Evolutionary conservation across 2,113 vertebrate species (phyloP), one percentile per base, ranked within the genome.

Genomic region (Psittacus erithacus): DNA sequence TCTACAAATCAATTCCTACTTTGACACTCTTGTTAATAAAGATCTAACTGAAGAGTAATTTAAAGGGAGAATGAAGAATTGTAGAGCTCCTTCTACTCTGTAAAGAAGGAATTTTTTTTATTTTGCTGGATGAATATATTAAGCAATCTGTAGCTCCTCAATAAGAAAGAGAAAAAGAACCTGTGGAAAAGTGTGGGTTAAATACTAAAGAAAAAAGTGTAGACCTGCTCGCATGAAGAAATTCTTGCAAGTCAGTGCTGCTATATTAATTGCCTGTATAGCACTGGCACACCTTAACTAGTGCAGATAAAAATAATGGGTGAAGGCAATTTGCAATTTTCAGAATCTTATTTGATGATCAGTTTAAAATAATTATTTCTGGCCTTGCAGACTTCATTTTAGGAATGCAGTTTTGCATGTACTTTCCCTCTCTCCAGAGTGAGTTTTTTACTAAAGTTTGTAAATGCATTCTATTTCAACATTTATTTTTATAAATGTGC

Each of bases 401-500:
- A 82, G 10, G 41, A 44, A 75, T 39, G 17, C 28, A 23, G 4
- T 47, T 85, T 79, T 76, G 13, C 13, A 9, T n/a, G 35, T 35
- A 60, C 3, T 70, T 74, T 88, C 52, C 27, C 6, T 83, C 31
- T 19, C 38, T 78, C 22, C 27, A 52, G 13, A 70, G 20, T 43
- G 38, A 92, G 50, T 38, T 79, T 35, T 94, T 95, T 62, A 57
- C n/a, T 86, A 4, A 71, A 52, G 29, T 86, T 82, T 75, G 50
- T 52, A 93, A 92, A 75, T 64, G 6, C 43, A 78, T 86, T 78
- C 33, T 88, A n/a, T n/a, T 74, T 20, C 50, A 73, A 57, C 33
- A 75, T 93, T 94, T 92, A 86, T 86, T 93, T 94, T 93, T 33
- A 84, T 46, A 92, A 94, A 88, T 78, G 57, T 38, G 29, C 24